A percentile compares a stretch with the other conserved stretches of the same genome.
Conservation (phyloP, 2,888 invertebrate genomes). For the Rhagonycha fulva region DNA sequence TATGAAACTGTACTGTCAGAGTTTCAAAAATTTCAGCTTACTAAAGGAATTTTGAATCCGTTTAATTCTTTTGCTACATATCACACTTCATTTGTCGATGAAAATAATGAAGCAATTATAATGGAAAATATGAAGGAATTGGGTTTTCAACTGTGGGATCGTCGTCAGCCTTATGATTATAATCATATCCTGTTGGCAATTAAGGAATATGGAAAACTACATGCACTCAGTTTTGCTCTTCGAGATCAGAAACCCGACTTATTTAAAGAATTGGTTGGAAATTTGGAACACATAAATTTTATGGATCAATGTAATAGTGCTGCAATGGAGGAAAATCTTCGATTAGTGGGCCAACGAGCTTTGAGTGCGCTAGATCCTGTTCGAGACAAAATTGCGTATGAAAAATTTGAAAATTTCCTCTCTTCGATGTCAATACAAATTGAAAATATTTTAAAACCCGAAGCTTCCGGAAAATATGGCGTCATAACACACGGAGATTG, state of each 20-base stretch:
- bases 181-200: constrained; percentile 37
- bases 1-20: constrained; percentile 41
- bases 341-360: constrained; percentile 13
- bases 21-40: constrained; percentile 37
- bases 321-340: background rate
- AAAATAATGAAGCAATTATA: constrained; percentile 35
- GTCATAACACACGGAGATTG: constrained; percentile 39
- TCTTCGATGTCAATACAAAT: constrained; percentile 5
- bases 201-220: constrained; percentile 39
- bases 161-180: constrained; percentile 35
- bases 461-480: constrained; percentile 31
- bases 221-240: constrained; percentile 41
- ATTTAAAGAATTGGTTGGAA: constrained; percentile 27
- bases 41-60: constrained; percentile 23
- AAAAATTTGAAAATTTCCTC: constrained; percentile 23
- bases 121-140: constrained; percentile 38
- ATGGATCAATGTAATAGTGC: background rate
- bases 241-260: constrained; percentile 33
- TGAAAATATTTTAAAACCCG: constrained; percentile 3
- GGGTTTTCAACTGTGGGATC: constrained; percentile 23
- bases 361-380: constrained; percentile 17
- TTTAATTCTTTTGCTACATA: constrained; percentile 31
- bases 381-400: constrained; percentile 19
- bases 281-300: constrained; percentile 28
- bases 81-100: constrained; percentile 24